Conservation (phyloP, 2,888 invertebrate species). For the Andrena flavipes region DNA sequence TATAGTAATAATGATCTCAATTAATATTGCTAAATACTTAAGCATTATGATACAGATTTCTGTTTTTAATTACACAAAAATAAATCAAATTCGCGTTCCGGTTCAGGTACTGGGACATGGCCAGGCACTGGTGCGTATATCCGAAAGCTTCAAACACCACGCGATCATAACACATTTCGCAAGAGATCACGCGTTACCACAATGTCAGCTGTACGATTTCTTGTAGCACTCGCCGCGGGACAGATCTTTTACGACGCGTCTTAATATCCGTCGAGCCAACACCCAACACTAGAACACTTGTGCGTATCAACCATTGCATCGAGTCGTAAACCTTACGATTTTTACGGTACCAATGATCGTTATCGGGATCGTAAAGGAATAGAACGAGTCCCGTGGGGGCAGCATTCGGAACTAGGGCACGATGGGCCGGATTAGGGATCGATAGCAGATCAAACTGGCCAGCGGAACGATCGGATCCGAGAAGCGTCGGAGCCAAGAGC, state of each 20-base stretch:
- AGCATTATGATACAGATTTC: no score
- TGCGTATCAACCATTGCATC: conserved; percentile 24
- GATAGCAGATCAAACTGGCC: conserved; percentile 34
- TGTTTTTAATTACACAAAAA: no score
- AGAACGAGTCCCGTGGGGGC: not conserved
- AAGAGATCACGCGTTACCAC: not conserved
- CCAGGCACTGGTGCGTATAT: no score
- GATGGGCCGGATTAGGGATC: not conserved
- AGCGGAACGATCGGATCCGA: conserved; percentile 9
- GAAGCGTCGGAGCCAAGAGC: conserved; percentile 24
- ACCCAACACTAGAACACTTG: conserved; percentile 11
- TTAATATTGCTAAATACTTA: no score
- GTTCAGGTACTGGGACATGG: no score
- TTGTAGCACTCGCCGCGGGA: not conserved
- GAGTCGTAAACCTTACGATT: conserved; percentile 8
- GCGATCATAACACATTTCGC: not conserved
- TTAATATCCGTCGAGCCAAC: conserved; percentile 18
- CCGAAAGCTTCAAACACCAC: not conserved
- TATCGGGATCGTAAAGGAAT: conserved; percentile 25
- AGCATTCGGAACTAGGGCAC: conserved; percentile 7
- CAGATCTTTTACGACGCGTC: conserved; percentile 24
- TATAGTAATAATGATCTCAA: no score
- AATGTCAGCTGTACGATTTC: not conserved
- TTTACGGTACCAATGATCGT: conserved; percentile 5
- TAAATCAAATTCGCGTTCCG: no score